Evolutionary conservation across 37 sponge, comb jelly and placozoan species (phyloP).

Genomic region (Spongilla lacustris): DNA sequence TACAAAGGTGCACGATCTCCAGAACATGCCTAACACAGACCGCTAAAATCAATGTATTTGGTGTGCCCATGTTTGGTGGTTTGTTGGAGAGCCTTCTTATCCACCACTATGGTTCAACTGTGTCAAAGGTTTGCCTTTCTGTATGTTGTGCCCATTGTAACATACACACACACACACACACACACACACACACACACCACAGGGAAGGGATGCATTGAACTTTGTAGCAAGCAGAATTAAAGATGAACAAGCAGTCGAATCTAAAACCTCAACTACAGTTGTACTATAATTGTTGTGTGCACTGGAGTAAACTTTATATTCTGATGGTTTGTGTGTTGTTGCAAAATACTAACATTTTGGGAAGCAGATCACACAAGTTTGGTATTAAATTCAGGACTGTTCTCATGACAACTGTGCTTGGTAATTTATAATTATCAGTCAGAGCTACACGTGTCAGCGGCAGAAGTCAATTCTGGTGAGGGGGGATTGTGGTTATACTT

Average conservation of each 20-base stretch:
- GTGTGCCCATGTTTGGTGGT: slow-evolving; percentile 48
- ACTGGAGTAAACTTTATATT: too few species aligned
- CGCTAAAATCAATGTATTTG: slow-evolving; percentile 36
- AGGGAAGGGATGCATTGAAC: slow-evolving; percentile 58
- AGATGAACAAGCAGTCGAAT: slow-evolving; percentile 9
- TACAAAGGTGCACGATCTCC: neutral
- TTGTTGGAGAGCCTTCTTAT: slow-evolving; percentile 48
- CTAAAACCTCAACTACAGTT: neutral
- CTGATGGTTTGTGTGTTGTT: neutral
- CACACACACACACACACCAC: neutral
- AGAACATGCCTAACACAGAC: slow-evolving; percentile 54
- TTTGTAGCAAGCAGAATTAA: slow-evolving; percentile 28
- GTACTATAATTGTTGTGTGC: neutral
- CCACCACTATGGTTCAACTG: slow-evolving; percentile 27
- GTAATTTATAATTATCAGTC: too few species aligned
- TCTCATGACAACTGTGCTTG: too few species aligned
- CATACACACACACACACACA: neutral
- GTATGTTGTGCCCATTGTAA: neutral
- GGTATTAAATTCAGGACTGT: too few species aligned
- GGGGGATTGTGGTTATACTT: neutral
- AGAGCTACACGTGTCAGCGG: too few species aligned
- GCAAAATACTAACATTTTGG: too few species aligned
- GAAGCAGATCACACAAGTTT: too few species aligned
- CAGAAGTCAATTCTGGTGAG: neutral
- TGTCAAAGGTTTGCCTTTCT: slow-evolving; percentile 34